Conservation (phyloP, 2,888 invertebrate species). For the Drosophila multiciliata region DNA sequence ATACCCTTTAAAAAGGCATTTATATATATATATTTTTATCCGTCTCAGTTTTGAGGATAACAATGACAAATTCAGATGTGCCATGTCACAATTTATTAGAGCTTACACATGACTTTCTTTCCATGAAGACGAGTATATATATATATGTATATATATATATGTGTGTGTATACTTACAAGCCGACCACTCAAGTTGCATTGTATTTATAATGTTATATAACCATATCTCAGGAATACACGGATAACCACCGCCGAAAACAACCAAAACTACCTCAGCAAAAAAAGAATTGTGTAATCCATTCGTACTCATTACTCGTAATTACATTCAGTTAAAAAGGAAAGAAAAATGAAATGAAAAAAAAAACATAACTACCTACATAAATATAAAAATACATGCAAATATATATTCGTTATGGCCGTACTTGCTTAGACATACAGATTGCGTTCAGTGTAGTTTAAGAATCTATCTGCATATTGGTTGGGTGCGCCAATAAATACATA, state of each 20-base stretch:
- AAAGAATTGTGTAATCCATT: constrained; percentile 48
- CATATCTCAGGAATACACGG: constrained; percentile 70
- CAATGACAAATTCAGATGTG: constrained; percentile 75
- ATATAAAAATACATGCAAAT: constrained; percentile 2
- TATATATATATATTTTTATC: constrained; percentile 33
- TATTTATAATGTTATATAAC: constrained; percentile 45
- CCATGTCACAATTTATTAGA: constrained; percentile 67
- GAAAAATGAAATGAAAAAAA: neutral
- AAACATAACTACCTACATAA: constrained; percentile 15
- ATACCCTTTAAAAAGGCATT: constrained; percentile 16
- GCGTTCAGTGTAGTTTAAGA: constrained; percentile 42
- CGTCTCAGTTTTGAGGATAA: constrained; percentile 54
- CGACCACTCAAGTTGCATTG: constrained; percentile 46
- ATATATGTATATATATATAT: constrained; percentile 1
- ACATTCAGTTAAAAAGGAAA: constrained; percentile 34
- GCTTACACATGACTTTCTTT: constrained; percentile 23
- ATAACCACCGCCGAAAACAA: constrained; percentile 53
- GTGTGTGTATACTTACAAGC: constrained; percentile 26
- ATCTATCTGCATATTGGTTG: constrained; percentile 34
- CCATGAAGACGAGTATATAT: constrained; percentile 28
- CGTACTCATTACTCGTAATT: constrained; percentile 40
- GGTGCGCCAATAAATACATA: constrained; percentile 41
- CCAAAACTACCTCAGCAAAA: constrained; percentile 75
- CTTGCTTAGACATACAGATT: constrained; percentile 6
- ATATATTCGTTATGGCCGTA: constrained; percentile 21